phyloP scores from a whole-genome alignment of 1,140 invertebrate genomes.

The Helicoverpa armigera region DNA sequence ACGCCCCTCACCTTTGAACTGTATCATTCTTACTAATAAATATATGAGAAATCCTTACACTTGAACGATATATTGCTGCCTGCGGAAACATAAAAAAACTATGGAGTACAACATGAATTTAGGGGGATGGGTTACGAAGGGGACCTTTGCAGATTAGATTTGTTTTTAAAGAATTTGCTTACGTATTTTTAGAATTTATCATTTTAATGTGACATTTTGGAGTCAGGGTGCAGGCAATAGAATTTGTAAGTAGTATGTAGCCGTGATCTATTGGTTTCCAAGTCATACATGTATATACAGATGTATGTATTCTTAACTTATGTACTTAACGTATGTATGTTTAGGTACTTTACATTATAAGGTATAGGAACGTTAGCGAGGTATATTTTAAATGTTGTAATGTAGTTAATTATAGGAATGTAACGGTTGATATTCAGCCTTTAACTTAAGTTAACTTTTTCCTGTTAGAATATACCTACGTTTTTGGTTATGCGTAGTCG shows the following conservation, averaged over 20 bases:
- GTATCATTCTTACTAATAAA: constrained; percentile 69
- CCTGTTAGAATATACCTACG: too few relatives aligned
- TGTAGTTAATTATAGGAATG: too few relatives aligned
- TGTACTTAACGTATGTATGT: too few relatives aligned
- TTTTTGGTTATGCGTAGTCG: too few relatives aligned
- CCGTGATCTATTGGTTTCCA: not conserved
- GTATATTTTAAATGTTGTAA: too few relatives aligned
- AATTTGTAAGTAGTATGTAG: not conserved
- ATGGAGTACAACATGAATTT: constrained; percentile 43
- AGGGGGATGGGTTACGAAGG: constrained; percentile 54
- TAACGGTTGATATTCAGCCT: too few relatives aligned
- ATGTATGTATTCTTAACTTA: too few relatives aligned
- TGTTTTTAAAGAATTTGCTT: constrained; percentile 33
- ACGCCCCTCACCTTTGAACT: constrained; percentile 65
- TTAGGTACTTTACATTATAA: too few relatives aligned
- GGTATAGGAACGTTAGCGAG: too few relatives aligned
- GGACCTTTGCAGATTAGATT: not conserved
- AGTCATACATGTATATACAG: not conserved
- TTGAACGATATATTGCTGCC: constrained; percentile 70
- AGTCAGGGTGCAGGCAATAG: not conserved
- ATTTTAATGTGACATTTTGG: constrained; percentile 33
- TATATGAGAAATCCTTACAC: constrained; percentile 73
- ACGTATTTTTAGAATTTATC: constrained; percentile 2
- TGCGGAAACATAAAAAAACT: constrained; percentile 75
- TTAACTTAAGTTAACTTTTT: too few relatives aligned